Evolutionary conservation across 2,888 invertebrate species (phyloP).

Genomic region (Trissonchulus latispiculum): DNA sequence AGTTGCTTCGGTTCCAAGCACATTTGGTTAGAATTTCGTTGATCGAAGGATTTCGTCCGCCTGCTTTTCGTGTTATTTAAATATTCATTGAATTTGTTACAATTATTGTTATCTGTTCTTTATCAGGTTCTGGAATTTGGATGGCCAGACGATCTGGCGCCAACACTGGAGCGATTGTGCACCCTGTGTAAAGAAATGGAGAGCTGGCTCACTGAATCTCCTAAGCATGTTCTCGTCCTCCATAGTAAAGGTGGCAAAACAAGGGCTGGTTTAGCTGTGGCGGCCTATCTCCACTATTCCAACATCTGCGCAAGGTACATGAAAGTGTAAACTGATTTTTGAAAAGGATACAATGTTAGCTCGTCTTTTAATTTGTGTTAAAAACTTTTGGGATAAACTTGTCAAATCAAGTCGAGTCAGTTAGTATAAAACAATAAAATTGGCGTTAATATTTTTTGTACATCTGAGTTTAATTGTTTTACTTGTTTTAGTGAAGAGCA

Average conservation of each 20-base stretch:
- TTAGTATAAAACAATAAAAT: too few relatives aligned
- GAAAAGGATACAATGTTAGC: not conserved
- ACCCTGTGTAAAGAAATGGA: conserved; percentile 85
- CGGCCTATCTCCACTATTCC: conserved; percentile 86
- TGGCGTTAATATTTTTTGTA: too few relatives aligned
- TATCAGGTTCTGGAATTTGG: conserved; percentile 59
- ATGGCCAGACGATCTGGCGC: conserved; percentile 73
- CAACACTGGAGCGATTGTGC: conserved; percentile 76
- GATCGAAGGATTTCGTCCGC: too few relatives aligned
- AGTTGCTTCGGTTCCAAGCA: too few relatives aligned
- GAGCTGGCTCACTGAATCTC: conserved; percentile 72
- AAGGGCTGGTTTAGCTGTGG: conserved; percentile 72
- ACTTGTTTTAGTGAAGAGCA: conserved; percentile 53
- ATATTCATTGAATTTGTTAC: too few relatives aligned
- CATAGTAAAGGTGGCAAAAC: conserved; percentile 77
- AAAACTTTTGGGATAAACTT: too few relatives aligned
- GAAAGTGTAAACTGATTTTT: not conserved
- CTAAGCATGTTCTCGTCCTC: conserved; percentile 72
- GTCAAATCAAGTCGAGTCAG: too few relatives aligned
- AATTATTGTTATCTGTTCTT: too few relatives aligned
- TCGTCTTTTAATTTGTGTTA: too few relatives aligned
- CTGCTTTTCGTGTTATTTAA: too few relatives aligned
- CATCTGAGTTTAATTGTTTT: too few relatives aligned
- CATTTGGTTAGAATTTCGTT: too few relatives aligned
- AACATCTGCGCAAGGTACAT: conserved; percentile 65